These are phyloP conservation scores for Rambutsinella grinnellia DNA, from an alignment of 2,888 invertebrate species.

Conservation along the genomic window DNA sequence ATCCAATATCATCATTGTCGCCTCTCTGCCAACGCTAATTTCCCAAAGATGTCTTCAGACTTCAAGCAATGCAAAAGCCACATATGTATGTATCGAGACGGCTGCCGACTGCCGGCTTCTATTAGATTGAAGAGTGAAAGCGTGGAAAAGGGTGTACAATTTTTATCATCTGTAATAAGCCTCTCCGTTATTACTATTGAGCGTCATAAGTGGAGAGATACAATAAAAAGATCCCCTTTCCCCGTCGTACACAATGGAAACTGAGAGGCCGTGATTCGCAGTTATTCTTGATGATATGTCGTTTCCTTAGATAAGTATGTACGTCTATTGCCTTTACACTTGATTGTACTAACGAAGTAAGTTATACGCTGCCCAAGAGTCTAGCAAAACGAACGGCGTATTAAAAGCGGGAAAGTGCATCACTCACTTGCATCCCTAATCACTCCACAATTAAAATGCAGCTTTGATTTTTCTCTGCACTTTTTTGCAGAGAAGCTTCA, in stretches of 20 bases:
- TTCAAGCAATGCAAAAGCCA: not conserved
- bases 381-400: not conserved
- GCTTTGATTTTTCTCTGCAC: too few relatives aligned
- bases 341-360: constrained; percentile 5
- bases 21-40: constrained; percentile 12
- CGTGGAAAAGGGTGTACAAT: not conserved
- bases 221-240: not conserved
- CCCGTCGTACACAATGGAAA: not conserved
- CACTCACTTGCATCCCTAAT: constrained; percentile 24
- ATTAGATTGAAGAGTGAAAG: not conserved
- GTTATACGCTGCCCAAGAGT: constrained; percentile 31
- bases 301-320: constrained; percentile 17
- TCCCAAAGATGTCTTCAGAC: constrained; percentile 2
- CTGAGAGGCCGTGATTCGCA: constrained; percentile 21
- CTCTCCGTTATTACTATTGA: not conserved
- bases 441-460: too few relatives aligned
- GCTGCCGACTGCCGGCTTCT: not conserved
- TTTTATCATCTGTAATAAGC: not conserved
- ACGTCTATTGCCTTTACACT: not conserved
- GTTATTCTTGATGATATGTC: constrained; percentile 38
- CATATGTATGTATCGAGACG: too few relatives aligned
- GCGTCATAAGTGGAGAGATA: not conserved
- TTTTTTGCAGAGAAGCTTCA: too few relatives aligned
- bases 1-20: constrained; percentile 15
- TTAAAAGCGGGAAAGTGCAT: constrained; percentile 32